Conservation (phyloP, 2,888 invertebrate genomes). For the Epistrophe grossulariae region DNA sequence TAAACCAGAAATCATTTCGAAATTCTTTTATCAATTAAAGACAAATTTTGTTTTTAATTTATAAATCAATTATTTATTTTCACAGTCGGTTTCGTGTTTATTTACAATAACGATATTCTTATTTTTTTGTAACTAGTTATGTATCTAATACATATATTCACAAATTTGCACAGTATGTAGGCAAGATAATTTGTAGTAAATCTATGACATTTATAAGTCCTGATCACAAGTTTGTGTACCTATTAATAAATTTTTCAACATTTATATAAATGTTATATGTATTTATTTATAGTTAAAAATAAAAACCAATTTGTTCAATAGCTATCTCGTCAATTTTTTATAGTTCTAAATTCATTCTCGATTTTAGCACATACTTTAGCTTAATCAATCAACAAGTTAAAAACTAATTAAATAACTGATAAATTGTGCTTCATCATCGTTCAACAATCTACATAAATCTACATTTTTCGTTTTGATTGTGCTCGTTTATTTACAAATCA, state of each 20-base stretch:
- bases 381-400: conserved; percentile 27
- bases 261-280: too few species aligned
- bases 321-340: too few species aligned
- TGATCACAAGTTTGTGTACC: background rate
- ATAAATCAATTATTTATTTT: conserved; percentile 14
- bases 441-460: conserved; percentile 13
- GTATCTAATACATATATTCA: conserved; percentile 16
- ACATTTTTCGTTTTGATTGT: conserved; percentile 45
- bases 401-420: conserved; percentile 51
- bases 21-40: background rate
- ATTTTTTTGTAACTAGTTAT: background rate
- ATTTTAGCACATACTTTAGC: background rate
- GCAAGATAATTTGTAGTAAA: conserved; percentile 14
- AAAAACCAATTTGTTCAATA: too few species aligned
- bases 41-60: background rate
- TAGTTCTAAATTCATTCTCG: too few species aligned
- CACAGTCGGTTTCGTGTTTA: conserved; percentile 14
- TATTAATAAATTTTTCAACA: background rate
- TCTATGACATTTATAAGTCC: background rate
- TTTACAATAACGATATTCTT: conserved; percentile 8
- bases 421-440: conserved; percentile 47
- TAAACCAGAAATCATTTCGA: background rate
- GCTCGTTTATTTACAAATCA: conserved; percentile 66
- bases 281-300: too few species aligned
- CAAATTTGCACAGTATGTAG: conserved; percentile 5